A percentile compares a stretch with the other conserved stretches of the same genome.
Conservation (phyloP, 1,140 invertebrate genomes). For the Lamellibrachia luymesi region DNA sequence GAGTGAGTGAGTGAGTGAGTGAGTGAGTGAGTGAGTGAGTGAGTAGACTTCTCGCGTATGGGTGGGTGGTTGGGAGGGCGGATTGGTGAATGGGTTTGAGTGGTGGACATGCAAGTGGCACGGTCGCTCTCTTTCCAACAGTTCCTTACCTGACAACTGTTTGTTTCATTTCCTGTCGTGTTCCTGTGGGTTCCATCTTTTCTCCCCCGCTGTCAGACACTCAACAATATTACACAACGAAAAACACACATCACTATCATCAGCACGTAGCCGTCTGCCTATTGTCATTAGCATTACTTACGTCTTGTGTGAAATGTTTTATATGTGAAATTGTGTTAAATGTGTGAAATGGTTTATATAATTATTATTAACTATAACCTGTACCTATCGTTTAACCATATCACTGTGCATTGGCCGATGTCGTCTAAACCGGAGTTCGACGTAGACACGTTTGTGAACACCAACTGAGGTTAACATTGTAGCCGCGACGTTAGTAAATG, state of each 20-base stretch:
- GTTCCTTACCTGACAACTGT: neutral
- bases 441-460: too few species aligned
- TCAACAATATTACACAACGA: too few species aligned
- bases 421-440: too few species aligned
- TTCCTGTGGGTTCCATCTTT: neutral
- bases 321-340: too few species aligned
- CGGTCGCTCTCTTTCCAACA: neutral
- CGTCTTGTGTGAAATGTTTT: neutral
- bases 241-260: neutral
- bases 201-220: neutral
- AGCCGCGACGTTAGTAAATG: too few species aligned
- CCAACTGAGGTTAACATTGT: too few species aligned
- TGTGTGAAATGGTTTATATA: too few species aligned
- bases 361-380: too few species aligned
- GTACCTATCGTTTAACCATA: too few species aligned
- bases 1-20: neutral
- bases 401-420: too few species aligned
- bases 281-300: neutral
- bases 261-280: neutral
- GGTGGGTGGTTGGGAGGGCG: neutral
- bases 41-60: neutral
- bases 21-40: neutral
- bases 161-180: neutral
- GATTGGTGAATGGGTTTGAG: neutral
- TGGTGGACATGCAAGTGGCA: neutral